Evolutionary conservation across 2,888 invertebrate genomes (phyloP).

Genomic region (Amblyjoppa proteus): DNA sequence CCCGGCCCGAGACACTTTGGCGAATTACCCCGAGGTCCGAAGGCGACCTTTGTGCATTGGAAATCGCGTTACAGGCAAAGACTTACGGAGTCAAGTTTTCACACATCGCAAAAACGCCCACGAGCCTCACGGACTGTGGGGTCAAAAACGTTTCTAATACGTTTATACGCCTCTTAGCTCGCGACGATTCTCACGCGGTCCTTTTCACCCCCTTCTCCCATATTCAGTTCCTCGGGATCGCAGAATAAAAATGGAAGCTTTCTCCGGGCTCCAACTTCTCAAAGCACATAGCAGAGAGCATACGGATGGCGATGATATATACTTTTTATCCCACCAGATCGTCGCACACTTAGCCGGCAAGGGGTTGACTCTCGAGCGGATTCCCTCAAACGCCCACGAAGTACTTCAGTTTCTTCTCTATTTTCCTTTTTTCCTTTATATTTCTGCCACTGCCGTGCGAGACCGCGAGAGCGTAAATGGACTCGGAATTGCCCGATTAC

Average conservation of each 20-base stretch:
- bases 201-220: conserved; percentile 16
- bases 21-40: conserved; percentile 63
- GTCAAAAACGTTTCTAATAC: conserved; percentile 54
- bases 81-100: conserved; percentile 18
- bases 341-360: conserved; percentile 44
- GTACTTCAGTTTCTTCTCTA: conserved; percentile 66
- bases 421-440: conserved; percentile 61
- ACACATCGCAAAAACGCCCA: conserved; percentile 23
- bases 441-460: background rate
- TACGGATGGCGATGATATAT: conserved; percentile 56
- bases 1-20: conserved; percentile 63
- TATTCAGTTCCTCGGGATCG: conserved; percentile 53
- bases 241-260: conserved; percentile 62
- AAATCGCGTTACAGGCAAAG: conserved; percentile 53
- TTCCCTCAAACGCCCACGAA: conserved; percentile 57
- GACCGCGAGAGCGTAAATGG: conserved; percentile 76
- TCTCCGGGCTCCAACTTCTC: conserved; percentile 63
- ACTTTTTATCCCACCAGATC: conserved; percentile 53
- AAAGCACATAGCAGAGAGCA: conserved; percentile 71
- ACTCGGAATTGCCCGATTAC: conserved; percentile 79
- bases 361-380: conserved; percentile 60
- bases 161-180: conserved; percentile 45
- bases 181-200: conserved; percentile 53
- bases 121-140: background rate
- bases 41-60: conserved; percentile 65